Conservation (phyloP, 2,888 invertebrate species). For the Acronicta aceris region DNA sequence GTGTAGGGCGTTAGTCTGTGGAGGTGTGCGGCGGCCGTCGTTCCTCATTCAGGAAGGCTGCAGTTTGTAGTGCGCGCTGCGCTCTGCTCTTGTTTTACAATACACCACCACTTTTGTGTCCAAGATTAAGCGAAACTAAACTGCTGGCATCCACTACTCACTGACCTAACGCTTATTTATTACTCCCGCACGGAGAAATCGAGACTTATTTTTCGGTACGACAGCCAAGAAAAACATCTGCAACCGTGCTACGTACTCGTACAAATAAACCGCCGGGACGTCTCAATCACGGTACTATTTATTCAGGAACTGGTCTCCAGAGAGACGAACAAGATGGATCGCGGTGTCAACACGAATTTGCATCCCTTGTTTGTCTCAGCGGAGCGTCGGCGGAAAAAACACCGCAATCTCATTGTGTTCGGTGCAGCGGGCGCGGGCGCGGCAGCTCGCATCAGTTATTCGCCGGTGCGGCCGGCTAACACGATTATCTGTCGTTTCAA, state of each 20-base stretch:
- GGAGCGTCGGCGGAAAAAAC: conserved; percentile 84
- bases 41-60: conserved; percentile 80
- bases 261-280: conserved; percentile 77
- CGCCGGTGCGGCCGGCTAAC: conserved; percentile 86
- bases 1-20: conserved; percentile 61
- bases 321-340: conserved; percentile 88
- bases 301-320: conserved; percentile 83
- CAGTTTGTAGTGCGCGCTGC: conserved; percentile 77
- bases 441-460: conserved; percentile 82
- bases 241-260: conserved; percentile 72
- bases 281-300: conserved; percentile 86
- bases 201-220: conserved; percentile 66
- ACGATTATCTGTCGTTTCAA: conserved; percentile 88
- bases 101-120: conserved; percentile 78
- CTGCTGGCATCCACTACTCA: conserved; percentile 77
- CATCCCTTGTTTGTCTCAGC: conserved; percentile 88
- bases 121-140: conserved; percentile 85
- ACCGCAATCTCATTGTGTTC: conserved; percentile 87
- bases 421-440: conserved; percentile 79
- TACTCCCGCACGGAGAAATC: conserved; percentile 59
- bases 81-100: conserved; percentile 76
- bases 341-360: conserved; percentile 89
- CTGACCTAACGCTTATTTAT: conserved; percentile 75
- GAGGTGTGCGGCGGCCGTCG: conserved; percentile 67
- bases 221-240: conserved; percentile 72